Base-by-base conservation (phyloP, 2,888 invertebrate species). In the Drosophila mettleri region DNA sequence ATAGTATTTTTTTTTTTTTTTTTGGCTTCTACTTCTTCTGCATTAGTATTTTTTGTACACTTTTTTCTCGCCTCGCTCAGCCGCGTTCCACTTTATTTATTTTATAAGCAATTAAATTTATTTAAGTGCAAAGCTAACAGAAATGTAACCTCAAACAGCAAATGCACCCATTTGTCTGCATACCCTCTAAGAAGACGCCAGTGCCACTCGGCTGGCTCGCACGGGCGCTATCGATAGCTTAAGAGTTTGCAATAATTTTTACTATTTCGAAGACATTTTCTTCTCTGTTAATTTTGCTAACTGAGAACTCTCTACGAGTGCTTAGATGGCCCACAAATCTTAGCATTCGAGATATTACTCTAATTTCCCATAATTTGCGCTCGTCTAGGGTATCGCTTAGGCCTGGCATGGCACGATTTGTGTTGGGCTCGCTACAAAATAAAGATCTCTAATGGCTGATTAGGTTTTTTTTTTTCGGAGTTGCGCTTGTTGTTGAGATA, bases 111-210 rank as follows among this genome's bases (percentile, higher is more conserved):
- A 85, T 85, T 85, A 85, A 85, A 89, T 74, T 76, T 78, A 85
- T 89, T 89, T 45, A 81, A 85, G 89, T 85, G 88, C 89, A 81
- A 78, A 76, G 89, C 88, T 77, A 85, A 89, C 82, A 85, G 49
- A 66, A 57, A 34, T 12, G 14, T 31, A 49, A 49, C 29, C 22
- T 22, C 39, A 59, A 55, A 27, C 24, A 27, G 33, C 22, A 33
- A 22, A 43, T 14, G 43, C 22, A 33, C 10, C 43, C 43, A 45
- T 45, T 45, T 45, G 43, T 16, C 43, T 2, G 43, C 22, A 67
- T 53, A 51, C 53, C 29, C 49, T 45, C 24, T 22, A 57, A 31
- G 3, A 2, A 7, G 16, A 18, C 18, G 3, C 6, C 1, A 1
- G 46, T 20, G 20, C 4, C 10, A 3, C 0, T 5, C 2, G 18